Evolutionary conservation across 1,140 invertebrate genomes (phyloP), one percentile per base, ranked within the genome.

Genomic region (Bemisia tabaci): DNA sequence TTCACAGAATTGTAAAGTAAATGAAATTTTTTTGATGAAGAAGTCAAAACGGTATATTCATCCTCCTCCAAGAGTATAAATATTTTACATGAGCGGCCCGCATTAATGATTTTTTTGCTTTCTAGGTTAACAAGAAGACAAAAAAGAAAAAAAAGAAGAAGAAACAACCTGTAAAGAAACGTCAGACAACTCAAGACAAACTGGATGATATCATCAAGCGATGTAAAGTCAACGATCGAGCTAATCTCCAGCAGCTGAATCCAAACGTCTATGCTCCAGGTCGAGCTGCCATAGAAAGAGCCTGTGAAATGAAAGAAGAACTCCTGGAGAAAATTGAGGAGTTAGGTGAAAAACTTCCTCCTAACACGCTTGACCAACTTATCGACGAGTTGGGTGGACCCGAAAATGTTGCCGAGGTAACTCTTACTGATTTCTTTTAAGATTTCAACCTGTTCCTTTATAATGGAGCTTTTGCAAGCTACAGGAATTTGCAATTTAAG

Each of bases 351-450:
- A 83, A 84, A 58, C 79, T 99, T 66, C 97, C 97, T 9, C 89
- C 95, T n/a, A 99, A 99, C 77, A 97, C 96, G 0, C 80, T 99
- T 12, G 97, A 99, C 82, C 94, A 98, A 75, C 81, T 99, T 0
- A 98, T 99, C 71, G 96, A 99, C 78, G 92, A 97, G 74, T 83
- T 99, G 2, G 97, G 97, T 33, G 97, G 97, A 0, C 92, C 95
- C 2, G 92, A 96, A 73, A 94, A 94, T 79, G 97, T 99, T 0
- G 96, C 97, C 0, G 97, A 99, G 83, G 85, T 87, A 67, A 70
- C 63, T 68, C 17, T 63, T 63, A 24, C 61, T 39, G 2, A 24
- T 62, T 65, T 63, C 59, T 63, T n/a, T n/a, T n/a, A n/a, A n/a
- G n/a, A n/a, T n/a, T n/a, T n/a, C n/a, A n/a, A n/a, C n/a, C n/a